Base-by-base conservation (phyloP, 2,797 vertebrate genomes). In the Myotis pilosus region DNA sequence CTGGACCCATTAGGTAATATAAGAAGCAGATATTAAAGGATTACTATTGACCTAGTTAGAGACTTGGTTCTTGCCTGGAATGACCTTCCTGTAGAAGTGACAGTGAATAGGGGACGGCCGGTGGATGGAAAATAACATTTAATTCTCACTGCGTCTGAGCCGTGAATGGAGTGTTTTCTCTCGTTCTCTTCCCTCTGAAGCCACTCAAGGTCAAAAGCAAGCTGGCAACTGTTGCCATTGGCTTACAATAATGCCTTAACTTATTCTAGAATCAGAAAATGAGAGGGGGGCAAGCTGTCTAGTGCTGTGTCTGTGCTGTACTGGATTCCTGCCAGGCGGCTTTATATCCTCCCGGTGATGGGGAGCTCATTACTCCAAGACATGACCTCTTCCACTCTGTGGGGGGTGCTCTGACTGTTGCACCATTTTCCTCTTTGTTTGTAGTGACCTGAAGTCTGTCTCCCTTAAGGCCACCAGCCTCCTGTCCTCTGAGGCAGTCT, bases 31-130 rank as follows among this genome's bases (percentile, higher is more conserved):
- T 28, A 76, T 51, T 60, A 87, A 82, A 91, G 78, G 86, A 38
- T 90, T 68, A 68, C n/a, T 11, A 17, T 10, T 80, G 93, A 51
- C 89, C 74, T 60, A 15, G 44, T 87, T 80, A 75, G 89, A 82
- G 62, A 13, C 30, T 25, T 9, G 16, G 57, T 82, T 79, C 72
- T 80, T 66, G 68, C 68, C 72, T 82, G 17, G 47, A 81, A 49
- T 22, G 33, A 92, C 85, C 79, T 91, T 87, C 57, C 33, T 44
- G 3, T 66, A 81, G 90, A 69, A 72, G 78, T 44, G 20, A 84
- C n/a, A 23, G 0, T 47, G 78, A 49, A n/a, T n/a, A 51, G 66
- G 17, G n/a, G 51, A 44, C 2, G 6, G 28, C 22, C 10, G 5
- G 36, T 8, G 8, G 15, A 64, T 91, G 64, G 75, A n/a, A 91